phyloP scores from a whole-genome alignment of 2,797 vertebrate genomes.

The Decapterus maruadsi region DNA sequence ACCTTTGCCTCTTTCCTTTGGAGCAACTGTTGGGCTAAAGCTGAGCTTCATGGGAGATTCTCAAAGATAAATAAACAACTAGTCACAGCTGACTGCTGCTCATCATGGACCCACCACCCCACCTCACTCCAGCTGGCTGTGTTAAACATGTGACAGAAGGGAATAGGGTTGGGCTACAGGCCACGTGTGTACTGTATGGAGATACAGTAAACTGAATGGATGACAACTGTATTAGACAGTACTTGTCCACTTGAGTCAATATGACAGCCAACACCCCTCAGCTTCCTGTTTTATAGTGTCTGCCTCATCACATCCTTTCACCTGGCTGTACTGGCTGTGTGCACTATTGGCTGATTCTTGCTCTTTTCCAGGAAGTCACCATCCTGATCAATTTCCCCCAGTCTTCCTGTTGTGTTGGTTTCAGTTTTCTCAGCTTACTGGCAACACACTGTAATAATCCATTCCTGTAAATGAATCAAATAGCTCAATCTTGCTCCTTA shows the following conservation, averaged over 20 bases:
- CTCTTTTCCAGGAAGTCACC: slow-evolving; percentile 46
- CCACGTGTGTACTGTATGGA: background rate
- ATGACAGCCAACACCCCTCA: background rate
- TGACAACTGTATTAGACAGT: background rate
- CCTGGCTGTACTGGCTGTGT: slow-evolving; percentile 18
- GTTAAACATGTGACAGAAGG: slow-evolving; percentile 2
- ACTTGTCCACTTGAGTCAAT: background rate
- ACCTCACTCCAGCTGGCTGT: slow-evolving; percentile 1
- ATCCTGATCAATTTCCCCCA: slow-evolving; percentile 43
- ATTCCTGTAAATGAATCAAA: slow-evolving; percentile 39
- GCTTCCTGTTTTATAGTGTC: slow-evolving; percentile 13
- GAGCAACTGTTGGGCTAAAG: slow-evolving; percentile 26
- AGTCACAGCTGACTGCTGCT: slow-evolving; percentile 39
- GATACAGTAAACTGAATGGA: background rate
- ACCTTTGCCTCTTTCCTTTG: slow-evolving; percentile 60
- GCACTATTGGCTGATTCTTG: slow-evolving; percentile 28
- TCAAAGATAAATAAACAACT: slow-evolving; percentile 42
- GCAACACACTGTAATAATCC: slow-evolving; percentile 20
- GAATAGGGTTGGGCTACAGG: background rate
- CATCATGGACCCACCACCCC: background rate
- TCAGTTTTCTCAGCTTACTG: slow-evolving; percentile 19
- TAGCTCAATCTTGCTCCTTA: slow-evolving; percentile 17
- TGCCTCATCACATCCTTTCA: slow-evolving; percentile 34
- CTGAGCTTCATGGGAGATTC: slow-evolving; percentile 25
- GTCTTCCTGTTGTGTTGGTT: slow-evolving; percentile 43